These are phyloP conservation scores for Mythimna lalbum DNA, from an alignment of 2,888 invertebrate species.

Conservation along the genomic window DNA sequence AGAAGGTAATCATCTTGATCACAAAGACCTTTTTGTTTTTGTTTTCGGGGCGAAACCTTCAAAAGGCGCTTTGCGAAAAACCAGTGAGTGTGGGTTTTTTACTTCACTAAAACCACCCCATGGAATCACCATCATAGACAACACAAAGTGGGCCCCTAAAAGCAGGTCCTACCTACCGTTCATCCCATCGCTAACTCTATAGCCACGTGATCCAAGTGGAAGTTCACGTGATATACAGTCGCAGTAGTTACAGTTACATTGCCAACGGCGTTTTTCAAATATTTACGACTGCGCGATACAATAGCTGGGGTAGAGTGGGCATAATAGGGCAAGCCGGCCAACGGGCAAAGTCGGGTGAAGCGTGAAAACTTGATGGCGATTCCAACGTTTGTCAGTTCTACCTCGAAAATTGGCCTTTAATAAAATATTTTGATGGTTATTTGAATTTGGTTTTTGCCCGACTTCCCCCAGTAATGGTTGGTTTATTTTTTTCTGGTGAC, in stretches of 20 bases:
- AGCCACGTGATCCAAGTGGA: conserved; percentile 38
- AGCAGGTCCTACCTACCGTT: neutral
- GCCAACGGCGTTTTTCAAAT: conserved; percentile 72
- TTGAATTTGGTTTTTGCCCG: conserved; percentile 28
- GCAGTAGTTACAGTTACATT: conserved; percentile 41
- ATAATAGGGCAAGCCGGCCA: conserved; percentile 22
- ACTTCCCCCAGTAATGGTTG: conserved; percentile 7
- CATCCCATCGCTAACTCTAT: conserved; percentile 14
- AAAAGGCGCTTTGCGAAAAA: too few species aligned
- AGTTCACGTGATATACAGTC: conserved; percentile 49
- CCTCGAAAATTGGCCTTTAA: conserved; percentile 72
- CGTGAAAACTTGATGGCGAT: conserved; percentile 78
- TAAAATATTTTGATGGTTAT: conserved; percentile 70
- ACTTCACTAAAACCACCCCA: too few species aligned
- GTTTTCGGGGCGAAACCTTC: too few species aligned
- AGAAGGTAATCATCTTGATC: too few species aligned
- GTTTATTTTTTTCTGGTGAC: conserved; percentile 34
- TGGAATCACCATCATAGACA: too few species aligned
- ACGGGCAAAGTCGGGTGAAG: conserved; percentile 43
- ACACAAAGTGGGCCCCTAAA: too few species aligned
- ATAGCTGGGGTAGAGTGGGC: conserved; percentile 57
- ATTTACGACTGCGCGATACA: conserved; percentile 76
- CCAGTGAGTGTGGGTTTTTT: too few species aligned
- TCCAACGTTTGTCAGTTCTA: conserved; percentile 66
- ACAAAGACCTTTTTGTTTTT: too few species aligned